Percentiles rank a stretch among this genome's conserved stretches.
These are phyloP conservation scores for Gracilinanus agilis DNA, from an alignment of 2,113 vertebrate genomes.

Conservation along the genomic window DNA sequence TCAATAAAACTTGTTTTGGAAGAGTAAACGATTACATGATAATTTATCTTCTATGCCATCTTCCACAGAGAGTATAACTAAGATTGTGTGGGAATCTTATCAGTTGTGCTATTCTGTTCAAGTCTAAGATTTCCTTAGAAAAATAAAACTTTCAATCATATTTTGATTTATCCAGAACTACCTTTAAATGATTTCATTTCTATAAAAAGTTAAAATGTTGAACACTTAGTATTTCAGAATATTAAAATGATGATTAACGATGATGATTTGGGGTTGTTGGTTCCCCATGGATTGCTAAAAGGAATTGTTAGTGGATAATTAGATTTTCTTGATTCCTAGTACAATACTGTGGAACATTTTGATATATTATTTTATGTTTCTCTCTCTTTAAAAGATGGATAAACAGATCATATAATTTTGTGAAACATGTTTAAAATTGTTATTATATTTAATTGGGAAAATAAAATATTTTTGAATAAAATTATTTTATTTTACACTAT, in stretches of 20 bases:
- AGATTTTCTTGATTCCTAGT: neutral
- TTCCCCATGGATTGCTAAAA: neutral
- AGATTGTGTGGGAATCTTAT: slow-evolving; percentile 34
- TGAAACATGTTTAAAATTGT: too few species aligned
- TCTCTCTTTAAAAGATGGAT: neutral
- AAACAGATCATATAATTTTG: too few species aligned
- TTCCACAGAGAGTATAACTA: slow-evolving; percentile 35
- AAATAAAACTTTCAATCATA: neutral
- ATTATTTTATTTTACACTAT: slow-evolving; percentile 27
- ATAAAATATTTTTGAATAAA: too few species aligned
- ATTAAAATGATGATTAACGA: neutral
- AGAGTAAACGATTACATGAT: slow-evolving; percentile 60
- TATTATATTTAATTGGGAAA: too few species aligned
- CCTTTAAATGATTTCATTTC: neutral
- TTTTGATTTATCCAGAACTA: slow-evolving; percentile 30
- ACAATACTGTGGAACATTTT: neutral
- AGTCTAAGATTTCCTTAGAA: slow-evolving; percentile 18
- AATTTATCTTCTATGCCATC: slow-evolving; percentile 55
- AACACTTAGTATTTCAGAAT: neutral
- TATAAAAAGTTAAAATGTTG: neutral
- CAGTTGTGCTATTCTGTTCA: neutral
- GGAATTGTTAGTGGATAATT: neutral
- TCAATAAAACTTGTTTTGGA: slow-evolving; percentile 70
- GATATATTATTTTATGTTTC: neutral
- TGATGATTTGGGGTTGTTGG: neutral